Evolutionary conservation across 2,888 invertebrate genomes (phyloP), one percentile per base, ranked within the genome.

Genomic region (Cataglyphis albicans): DNA sequence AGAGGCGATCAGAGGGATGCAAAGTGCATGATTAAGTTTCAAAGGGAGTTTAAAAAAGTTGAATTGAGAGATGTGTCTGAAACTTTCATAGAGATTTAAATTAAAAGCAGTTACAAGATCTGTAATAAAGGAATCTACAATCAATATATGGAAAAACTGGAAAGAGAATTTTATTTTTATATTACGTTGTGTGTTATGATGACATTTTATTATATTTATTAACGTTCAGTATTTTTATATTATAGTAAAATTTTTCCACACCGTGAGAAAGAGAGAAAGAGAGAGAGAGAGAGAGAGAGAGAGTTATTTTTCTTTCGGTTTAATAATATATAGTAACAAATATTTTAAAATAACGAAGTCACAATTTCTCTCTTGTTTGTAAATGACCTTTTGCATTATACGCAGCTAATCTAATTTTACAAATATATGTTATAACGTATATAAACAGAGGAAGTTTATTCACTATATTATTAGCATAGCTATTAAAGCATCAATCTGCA

Each of bases 391-490:
- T 78, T 44, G 70, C 59, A 70, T 57, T 70, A 59, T 35, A 70
- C 35, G 59, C 18, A 68, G 41, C 48, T 35, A 18, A 35, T 80
- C 44, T 80, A 80, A 70, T 80, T 80, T 70, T 70, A 48, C 78
- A 80, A 59, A 80, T n/a, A 35, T 70, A 80, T 44, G 35, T 70
- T 70, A 61, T 35, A 25, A 25, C 18, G 32, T 70, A 44, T 70
- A 59, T 70, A 78, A 76, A 76, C 65, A 55, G n/a, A 76, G 75
- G 44, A 70, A 35, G 18, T 18, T 35, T 35, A 70, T 70, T 65
- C 67, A 85, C 72, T 83, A 89, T 89, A 87, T 89, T 88, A 89
- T 89, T 88, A 89, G 83, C 82, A 81, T 64, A 65, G 72, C 82
- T 68, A 78, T 55, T 85, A 86, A 89, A 89, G 81, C 89, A 87